Conservation (phyloP, 2,888 invertebrate species). For the Cecidostiba fungosa region DNA sequence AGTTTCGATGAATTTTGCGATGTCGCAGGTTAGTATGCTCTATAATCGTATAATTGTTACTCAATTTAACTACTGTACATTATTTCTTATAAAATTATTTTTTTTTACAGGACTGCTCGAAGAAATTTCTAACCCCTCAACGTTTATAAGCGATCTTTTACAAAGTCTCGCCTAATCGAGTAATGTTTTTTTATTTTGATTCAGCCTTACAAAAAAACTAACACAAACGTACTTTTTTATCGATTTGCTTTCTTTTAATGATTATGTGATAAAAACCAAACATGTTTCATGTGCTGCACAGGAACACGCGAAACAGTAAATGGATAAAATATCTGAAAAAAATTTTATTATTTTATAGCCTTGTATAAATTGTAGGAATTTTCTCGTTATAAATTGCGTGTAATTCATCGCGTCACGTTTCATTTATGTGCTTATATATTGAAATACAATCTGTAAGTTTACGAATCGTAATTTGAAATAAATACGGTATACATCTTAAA, state of each 20-base stretch:
- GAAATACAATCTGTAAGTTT: constrained; percentile 34
- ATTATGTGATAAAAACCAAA: constrained; percentile 61
- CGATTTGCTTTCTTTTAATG: constrained; percentile 48
- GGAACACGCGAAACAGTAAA: constrained; percentile 8
- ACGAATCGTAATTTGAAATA: constrained; percentile 28
- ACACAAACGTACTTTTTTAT: constrained; percentile 59
- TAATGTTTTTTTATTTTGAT: constrained; percentile 61
- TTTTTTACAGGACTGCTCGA: constrained; percentile 84
- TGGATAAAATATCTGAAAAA: constrained; percentile 47
- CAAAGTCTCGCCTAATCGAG: constrained; percentile 77
- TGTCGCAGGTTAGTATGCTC: constrained; percentile 86
- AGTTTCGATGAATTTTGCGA: constrained; percentile 96
- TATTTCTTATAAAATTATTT: constrained; percentile 46
- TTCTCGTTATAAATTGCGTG: constrained; percentile 58
- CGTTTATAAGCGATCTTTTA: constrained; percentile 82
- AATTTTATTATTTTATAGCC: constrained; percentile 57
- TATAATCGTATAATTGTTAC: constrained; percentile 5
- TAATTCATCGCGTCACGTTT: constrained; percentile 51
- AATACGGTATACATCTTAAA: constrained; percentile 48
- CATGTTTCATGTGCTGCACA: constrained; percentile 28
- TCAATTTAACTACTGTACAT: constrained; percentile 26
- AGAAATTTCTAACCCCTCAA: constrained; percentile 86
- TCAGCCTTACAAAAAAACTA: constrained; percentile 53
- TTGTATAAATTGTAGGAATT: constrained; percentile 61
- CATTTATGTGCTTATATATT: constrained; percentile 59